These are phyloP conservation scores for Cosmopolites sordidus DNA, from an alignment of 2,888 invertebrate genomes.

Conservation along the genomic window DNA sequence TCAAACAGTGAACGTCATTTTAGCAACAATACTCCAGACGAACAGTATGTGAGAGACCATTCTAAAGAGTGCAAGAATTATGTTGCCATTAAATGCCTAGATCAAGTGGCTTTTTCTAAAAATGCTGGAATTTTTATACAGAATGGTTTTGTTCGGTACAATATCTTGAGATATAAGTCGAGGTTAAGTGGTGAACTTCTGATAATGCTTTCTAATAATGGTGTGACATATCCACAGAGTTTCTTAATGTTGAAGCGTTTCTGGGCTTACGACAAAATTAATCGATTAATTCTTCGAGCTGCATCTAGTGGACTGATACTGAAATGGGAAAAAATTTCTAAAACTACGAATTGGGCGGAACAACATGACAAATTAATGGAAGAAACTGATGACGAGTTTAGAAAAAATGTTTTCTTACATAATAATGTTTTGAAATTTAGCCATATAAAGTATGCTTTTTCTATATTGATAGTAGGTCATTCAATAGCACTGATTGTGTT, in stretches of 20 bases:
- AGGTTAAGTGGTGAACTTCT: not conserved
- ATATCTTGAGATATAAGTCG: not conserved
- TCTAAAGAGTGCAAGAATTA: not conserved
- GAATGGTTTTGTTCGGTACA: not conserved
- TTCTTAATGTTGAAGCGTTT: slow-evolving; percentile 12
- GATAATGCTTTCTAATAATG: not conserved
- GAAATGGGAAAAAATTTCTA: slow-evolving; percentile 28
- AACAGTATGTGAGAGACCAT: not conserved
- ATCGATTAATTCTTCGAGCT: slow-evolving; percentile 34
- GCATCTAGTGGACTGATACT: slow-evolving; percentile 34
- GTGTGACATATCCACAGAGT: slow-evolving; percentile 2
- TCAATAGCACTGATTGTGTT: slow-evolving; percentile 18
- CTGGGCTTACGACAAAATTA: slow-evolving; percentile 27
- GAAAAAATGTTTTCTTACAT: slow-evolving; percentile 6
- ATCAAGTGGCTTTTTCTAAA: not conserved
- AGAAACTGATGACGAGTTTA: not conserved
- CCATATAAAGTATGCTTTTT: slow-evolving; percentile 23
- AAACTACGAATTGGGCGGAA: slow-evolving; percentile 7
- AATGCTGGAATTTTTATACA: not conserved
- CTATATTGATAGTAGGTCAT: slow-evolving; percentile 17
- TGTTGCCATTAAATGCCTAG: not conserved
- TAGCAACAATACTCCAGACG: not conserved
- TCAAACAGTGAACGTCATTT: not conserved
- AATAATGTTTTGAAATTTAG: slow-evolving; percentile 19
- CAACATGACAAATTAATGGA: slow-evolving; percentile 4